Evolutionary conservation across 2,797 vertebrate genomes (phyloP), one percentile per base, ranked within the genome.

Genomic region (Typhlichthys eigenmanni): DNA sequence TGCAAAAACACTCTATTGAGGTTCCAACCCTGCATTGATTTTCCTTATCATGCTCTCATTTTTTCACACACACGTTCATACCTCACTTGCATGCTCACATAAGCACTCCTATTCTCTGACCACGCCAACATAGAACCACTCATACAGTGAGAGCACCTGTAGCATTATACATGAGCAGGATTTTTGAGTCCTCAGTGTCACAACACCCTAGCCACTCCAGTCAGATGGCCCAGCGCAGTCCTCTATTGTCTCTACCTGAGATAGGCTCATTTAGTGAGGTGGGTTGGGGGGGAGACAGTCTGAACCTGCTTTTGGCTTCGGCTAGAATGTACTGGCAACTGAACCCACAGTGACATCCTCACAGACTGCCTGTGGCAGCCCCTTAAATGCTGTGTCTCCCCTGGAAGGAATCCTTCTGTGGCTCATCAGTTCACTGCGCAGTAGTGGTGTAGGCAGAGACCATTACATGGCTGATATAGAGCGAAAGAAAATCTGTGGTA

Each of bases 191-290:
- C 50, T 17, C n/a, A n/a, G n/a, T n/a, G n/a, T n/a, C n/a, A 47
- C 38, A 47, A 16, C 49, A 43, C 55, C 46, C 29, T 11, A 48
- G 32, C 3, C 57, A 14, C 47, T 12, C 24, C 57, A 14, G 50
- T 12, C 16, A 67, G 43, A 58, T 60, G 60, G 47, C 48, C 51
- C 65, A 58, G 34, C 29, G n/a, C 2, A 2, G 38, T 43, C 11
- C 19, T 49, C 62, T 29, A 29, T 29, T 29, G 24, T 29, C 24
- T 29, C 24, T 47, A 34, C 50, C 68, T 14, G 32, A 75, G 65
- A 70, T 57, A 11, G 17, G 58, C 78, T 83, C 71, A 58, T 81
- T 68, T 51, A 64, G 45, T 12, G 51, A 49, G 68, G 71, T 68
- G 70, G 49, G 13, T 13, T 16, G 7, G 55, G 51, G 19, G n/a